These are phyloP conservation scores for Spisula solida DNA, from an alignment of 2,888 invertebrate species.

Conservation along the genomic window DNA sequence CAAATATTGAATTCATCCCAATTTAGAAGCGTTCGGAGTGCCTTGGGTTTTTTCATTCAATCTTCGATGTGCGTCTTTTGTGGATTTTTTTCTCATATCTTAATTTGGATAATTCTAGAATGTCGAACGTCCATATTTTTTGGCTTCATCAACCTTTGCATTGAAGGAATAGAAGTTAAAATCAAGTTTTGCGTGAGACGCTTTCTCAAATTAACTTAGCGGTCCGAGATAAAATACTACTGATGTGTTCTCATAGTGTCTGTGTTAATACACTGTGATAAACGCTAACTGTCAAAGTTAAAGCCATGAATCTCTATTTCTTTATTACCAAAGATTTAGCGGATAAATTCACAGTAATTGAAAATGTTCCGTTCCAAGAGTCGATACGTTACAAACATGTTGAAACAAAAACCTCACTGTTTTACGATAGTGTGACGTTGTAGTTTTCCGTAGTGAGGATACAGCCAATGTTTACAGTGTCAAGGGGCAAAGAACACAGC, in stretches of 20 bases:
- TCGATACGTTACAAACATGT: not conserved
- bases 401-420: not conserved
- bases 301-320: not conserved
- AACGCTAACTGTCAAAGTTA: not conserved
- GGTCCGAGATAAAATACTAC: not conserved
- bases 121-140: not conserved
- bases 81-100: not conserved
- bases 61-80: not conserved
- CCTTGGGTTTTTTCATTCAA: not conserved
- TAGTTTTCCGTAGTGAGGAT: not conserved
- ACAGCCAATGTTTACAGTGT: too few species aligned
- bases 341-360: constrained; percentile 21
- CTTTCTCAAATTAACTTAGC: constrained; percentile 19
- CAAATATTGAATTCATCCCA: not conserved
- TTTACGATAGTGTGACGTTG: not conserved
- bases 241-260: not conserved
- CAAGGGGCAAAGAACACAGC: too few species aligned
- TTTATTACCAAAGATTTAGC: not conserved
- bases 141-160: not conserved
- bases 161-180: not conserved
- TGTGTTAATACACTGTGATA: not conserved
- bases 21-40: not conserved
- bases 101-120: constrained; percentile 4
- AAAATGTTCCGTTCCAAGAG: constrained; percentile 7
- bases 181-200: constrained; percentile 1